These are phyloP conservation scores for Nebria salina DNA, from an alignment of 2,888 invertebrate species.

Conservation along the genomic window DNA sequence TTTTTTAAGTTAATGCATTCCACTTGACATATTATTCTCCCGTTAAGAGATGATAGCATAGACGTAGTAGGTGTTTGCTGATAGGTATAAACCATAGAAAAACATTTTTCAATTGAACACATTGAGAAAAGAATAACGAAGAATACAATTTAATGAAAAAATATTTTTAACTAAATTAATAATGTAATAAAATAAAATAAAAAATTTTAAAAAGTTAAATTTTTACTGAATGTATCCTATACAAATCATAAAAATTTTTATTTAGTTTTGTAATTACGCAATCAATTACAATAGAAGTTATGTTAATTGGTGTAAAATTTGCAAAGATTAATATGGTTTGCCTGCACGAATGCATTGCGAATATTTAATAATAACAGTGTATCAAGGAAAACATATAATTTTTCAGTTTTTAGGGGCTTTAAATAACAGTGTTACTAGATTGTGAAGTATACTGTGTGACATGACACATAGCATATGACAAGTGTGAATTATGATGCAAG, in stretches of 20 bases:
- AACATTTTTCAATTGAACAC: no score
- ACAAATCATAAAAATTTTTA: no score
- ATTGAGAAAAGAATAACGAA: no score
- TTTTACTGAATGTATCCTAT: no score
- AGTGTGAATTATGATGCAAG: slow-evolving; percentile 19
- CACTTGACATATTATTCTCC: background rate
- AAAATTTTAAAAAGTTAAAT: no score
- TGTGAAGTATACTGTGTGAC: slow-evolving; percentile 17
- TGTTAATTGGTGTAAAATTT: background rate
- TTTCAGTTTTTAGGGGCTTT: background rate
- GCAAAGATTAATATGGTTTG: background rate
- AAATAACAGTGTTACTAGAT: slow-evolving; percentile 1
- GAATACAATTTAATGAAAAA: no score
- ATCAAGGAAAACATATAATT: background rate
- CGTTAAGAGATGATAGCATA: background rate
- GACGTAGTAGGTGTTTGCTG: no score
- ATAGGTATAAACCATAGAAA: no score
- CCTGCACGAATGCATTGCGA: background rate
- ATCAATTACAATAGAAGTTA: background rate
- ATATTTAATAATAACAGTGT: background rate
- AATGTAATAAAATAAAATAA: no score
- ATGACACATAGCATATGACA: slow-evolving; percentile 30
- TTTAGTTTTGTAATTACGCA: no score
- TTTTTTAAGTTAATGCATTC: background rate
- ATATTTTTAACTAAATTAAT: no score